Conservation (phyloP, 2,888 invertebrate species). For the Balanococcus diminutus region DNA sequence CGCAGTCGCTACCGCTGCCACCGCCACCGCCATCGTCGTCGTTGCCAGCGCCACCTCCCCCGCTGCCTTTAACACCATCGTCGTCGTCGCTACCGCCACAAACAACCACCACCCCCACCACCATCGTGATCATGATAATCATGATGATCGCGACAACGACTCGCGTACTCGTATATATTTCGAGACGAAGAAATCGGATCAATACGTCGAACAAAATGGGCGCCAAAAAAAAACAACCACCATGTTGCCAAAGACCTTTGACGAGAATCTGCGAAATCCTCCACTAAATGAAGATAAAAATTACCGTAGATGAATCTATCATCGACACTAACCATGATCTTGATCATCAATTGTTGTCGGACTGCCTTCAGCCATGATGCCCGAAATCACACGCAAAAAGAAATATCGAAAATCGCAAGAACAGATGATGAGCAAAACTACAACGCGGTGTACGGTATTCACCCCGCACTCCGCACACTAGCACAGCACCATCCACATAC, state of each 20-base stretch:
- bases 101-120: background rate
- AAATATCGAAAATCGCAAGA: background rate
- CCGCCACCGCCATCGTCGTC: constrained; percentile 29
- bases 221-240: background rate
- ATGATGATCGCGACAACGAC: background rate
- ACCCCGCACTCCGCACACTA: too few relatives aligned
- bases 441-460: background rate
- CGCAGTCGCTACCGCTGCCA: constrained; percentile 50
- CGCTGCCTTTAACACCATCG: background rate
- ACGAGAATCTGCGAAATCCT: background rate
- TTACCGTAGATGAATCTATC: background rate
- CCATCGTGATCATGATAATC: background rate
- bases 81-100: background rate
- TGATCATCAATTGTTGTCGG: background rate
- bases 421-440: background rate
- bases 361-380: background rate
- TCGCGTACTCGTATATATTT: background rate
- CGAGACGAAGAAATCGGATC: too few relatives aligned
- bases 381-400: background rate
- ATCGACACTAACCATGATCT: background rate
- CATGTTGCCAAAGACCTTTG: background rate
- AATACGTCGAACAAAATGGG: too few relatives aligned
- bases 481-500: background rate
- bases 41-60: background rate
- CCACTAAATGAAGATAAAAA: background rate